Evolutionary conservation across 2,797 vertebrate species (phyloP).

Genomic region (Anniella stebbinsi): DNA sequence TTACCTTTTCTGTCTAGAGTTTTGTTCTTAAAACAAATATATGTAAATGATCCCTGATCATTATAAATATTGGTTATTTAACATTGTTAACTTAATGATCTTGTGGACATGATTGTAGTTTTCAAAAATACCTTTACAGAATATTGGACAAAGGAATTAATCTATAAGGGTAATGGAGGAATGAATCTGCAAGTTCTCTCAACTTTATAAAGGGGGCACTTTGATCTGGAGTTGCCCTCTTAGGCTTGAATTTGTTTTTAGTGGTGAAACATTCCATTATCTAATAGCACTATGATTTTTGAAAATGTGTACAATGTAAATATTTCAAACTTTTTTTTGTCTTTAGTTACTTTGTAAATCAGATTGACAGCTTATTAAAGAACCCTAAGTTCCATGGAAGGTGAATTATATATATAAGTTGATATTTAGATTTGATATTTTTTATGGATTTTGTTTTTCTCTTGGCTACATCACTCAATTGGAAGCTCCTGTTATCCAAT

Average conservation of each 20-base stretch:
- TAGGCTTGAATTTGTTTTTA: conserved; percentile 69
- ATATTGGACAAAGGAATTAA: conserved; percentile 61
- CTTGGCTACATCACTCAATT: conserved; percentile 60
- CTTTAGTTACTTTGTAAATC: conserved; percentile 72
- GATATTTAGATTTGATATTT: conserved; percentile 74
- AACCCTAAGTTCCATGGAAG: conserved; percentile 67
- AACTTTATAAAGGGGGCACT: conserved; percentile 61
- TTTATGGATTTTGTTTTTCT: conserved; percentile 66
- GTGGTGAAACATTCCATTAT: conserved; percentile 78
- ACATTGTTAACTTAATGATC: conserved; percentile 77
- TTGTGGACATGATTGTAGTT: conserved; percentile 67
- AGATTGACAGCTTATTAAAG: conserved; percentile 64
- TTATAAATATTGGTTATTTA: conserved; percentile 79
- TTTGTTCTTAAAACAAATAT: conserved; percentile 63
- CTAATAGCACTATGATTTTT: conserved; percentile 72
- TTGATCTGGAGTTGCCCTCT: conserved; percentile 58
- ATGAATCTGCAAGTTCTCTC: conserved; percentile 59
- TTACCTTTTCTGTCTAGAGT: conserved; percentile 61
- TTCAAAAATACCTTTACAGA: conserved; percentile 58
- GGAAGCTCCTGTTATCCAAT: conserved; percentile 61
- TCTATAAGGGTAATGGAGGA: conserved; percentile 45
- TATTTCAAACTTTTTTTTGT: conserved; percentile 63
- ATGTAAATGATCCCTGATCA: conserved; percentile 62
- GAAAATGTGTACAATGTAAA: conserved; percentile 79
- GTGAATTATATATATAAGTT: conserved; percentile 50